Evolutionary conservation across 2,113 vertebrate species (phyloP).

Genomic region (Perca schrenkii): DNA sequence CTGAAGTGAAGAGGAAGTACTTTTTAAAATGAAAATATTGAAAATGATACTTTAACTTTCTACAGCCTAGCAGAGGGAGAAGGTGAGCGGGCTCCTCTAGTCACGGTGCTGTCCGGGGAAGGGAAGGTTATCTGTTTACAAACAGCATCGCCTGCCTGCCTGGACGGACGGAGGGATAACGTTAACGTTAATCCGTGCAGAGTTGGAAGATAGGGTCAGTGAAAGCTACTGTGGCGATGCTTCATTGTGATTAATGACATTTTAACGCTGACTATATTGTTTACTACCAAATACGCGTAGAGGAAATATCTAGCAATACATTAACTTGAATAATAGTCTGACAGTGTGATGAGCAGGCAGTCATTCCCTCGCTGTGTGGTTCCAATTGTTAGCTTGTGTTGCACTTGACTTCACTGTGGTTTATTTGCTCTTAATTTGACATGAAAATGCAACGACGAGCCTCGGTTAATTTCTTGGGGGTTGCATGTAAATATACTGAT

Average conservation of each 20-base stretch:
- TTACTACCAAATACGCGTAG: neutral
- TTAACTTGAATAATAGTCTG: neutral
- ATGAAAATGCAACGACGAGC: neutral
- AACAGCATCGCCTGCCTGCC: neutral
- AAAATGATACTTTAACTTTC: neutral
- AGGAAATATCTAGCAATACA: neutral
- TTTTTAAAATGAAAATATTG: constrained; percentile 61
- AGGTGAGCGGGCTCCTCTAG: constrained; percentile 46
- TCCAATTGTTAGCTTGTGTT: constrained; percentile 65
- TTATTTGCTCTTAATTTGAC: neutral
- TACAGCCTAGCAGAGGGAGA: neutral
- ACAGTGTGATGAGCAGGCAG: neutral
- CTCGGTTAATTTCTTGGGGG: neutral
- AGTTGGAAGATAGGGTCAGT: neutral
- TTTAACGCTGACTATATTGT: neutral
- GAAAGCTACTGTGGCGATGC: neutral
- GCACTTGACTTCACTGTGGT: constrained; percentile 65
- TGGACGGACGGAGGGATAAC: constrained; percentile 3
- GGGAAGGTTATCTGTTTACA: neutral
- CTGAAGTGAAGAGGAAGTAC: constrained; percentile 72
- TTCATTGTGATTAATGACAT: neutral
- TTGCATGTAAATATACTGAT: neutral
- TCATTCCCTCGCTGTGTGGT: neutral
- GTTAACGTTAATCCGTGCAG: constrained; percentile 61
- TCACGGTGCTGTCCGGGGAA: neutral